Evolutionary conservation across 2,888 invertebrate genomes (phyloP), one percentile per base, ranked within the genome.

Genomic region (Metellina segmentata): DNA sequence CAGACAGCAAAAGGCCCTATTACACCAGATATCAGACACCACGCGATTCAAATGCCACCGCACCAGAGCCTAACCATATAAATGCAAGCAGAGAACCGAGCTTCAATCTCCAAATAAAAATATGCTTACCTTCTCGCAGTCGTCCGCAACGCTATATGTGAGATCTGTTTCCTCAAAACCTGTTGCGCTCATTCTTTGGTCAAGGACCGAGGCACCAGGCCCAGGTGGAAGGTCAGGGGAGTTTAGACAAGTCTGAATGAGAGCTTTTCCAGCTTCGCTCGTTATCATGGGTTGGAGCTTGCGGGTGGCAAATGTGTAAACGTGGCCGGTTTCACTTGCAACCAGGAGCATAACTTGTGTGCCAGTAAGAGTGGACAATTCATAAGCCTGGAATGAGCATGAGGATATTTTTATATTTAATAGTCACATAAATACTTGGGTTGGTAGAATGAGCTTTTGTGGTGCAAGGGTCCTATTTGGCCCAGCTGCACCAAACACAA

Each of bases 241-340:
- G 96, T 99, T 99, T 93, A 99, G 97, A 95, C 99, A 99, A 94
- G 99, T 99, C 96, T 99, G 99, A 94, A 99, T 99, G 94, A 99
- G 96, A 93, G 98, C 97, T 95, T 99, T 99, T 94, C 99, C 99
- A 89, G 96, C 96, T 93, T 96, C 96, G 94, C 99, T 99, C 81
- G 99, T 99, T 95, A 99, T 99, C 99, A 99, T 99, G 94, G 99
- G 99, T 95, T 99, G 99, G 87, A 99, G 96, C 95, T 99, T 99
- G 94, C 99, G 97, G 94, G 99, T 99, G 93, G 99, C 99, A 96
- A 99, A 99, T 93, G 99, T 99, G 96, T 99, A 99, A 94, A 99
- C 99, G 96, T 99, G 99, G 87, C 99, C 99, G 34, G 99, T 99
- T 95, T 99, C 99, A 93, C 98, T 99, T 93, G 99, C 99, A 94